Base-by-base conservation (phyloP, 2,888 invertebrate genomes). In the Ferrisia virgata region DNA sequence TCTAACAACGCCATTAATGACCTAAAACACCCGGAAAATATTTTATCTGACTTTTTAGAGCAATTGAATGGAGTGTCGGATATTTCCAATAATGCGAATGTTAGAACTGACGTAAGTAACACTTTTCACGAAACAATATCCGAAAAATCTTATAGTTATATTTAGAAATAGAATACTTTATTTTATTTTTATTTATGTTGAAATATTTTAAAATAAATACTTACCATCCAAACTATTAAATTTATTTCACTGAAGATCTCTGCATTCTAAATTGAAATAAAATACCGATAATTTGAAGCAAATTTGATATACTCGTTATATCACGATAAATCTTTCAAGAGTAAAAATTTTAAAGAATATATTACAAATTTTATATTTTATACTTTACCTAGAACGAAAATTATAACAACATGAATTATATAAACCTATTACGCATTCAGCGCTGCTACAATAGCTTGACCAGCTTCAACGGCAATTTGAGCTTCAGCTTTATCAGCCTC, bases 371-470 rank as follows among this genome's bases (percentile, higher is more conserved):
- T 36, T 76, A 76, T 76, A 76, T 76, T 76, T 76, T 76, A 76
- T 36, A 36, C 33, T 76, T 76, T 76, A 76, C 36, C 72, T 76
- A 69, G 31, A 28, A 69, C 69, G 31, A 31, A 33, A 69, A 69
- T 69, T 28, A 33, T 33, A 76, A 76, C 72, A 76, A 76, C 18
- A 76, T 76, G 18, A 36, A 76, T 76, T 18, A 76, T 9, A 18
- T 76, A 76, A 33, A 76, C 36, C 22, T 33, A 25, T 69, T 76
- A 76, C 15, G 69, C 69, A 82, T 64, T 82, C 69, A 83, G 28
- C 0, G 98, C 97, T 89, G 95, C 95, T 84, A 96, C 93, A 87
- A 99, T 91, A 86, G 97, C 97, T 90, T 98, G 97, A 82, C 95
- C 96, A 83, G 97, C 97, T 90, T 99, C 98, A 9, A 98, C 90